Evolutionary conservation across 2,888 invertebrate genomes (phyloP).

Genomic region (Drosophila subsilvestris): DNA sequence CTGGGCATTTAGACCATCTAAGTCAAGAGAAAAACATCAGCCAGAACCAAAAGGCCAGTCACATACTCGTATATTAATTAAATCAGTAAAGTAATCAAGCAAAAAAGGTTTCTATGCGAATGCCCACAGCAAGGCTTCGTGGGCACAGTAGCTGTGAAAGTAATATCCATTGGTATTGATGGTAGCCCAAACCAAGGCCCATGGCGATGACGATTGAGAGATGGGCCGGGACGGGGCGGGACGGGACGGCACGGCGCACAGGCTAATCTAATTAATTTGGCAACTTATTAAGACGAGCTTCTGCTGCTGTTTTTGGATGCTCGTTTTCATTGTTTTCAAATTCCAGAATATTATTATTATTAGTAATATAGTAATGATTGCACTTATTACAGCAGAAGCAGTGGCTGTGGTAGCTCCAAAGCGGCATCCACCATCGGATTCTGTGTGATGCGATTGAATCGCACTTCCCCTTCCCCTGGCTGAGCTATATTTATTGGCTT

Average conservation of each 20-base stretch:
- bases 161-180: slow-evolving; percentile 44
- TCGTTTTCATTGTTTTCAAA: slow-evolving; percentile 48
- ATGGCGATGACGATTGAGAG: slow-evolving; percentile 3
- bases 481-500: slow-evolving; percentile 12
- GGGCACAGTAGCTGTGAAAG: slow-evolving; percentile 12
- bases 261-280: slow-evolving; percentile 68
- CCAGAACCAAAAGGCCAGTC: too few relatives aligned
- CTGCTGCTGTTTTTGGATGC: slow-evolving; percentile 23
- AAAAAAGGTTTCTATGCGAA: too few relatives aligned
- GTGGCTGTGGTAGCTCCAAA: too few relatives aligned
- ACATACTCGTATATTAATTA: too few relatives aligned
- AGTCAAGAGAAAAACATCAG: too few relatives aligned
- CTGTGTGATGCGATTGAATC: slow-evolving; percentile 20
- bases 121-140: background rate
- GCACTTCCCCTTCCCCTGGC: background rate
- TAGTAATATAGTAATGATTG: slow-evolving; percentile 26
- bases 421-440: background rate
- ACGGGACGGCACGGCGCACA: too few relatives aligned
- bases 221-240: too few relatives aligned
- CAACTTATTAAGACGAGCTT: slow-evolving; percentile 39
- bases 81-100: too few relatives aligned
- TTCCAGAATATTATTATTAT: slow-evolving; percentile 30
- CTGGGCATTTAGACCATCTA: too few relatives aligned
- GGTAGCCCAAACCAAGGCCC: background rate
- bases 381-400: background rate